A percentile compares a stretch with the other conserved stretches of the same genome.
Evolutionary conservation across 2,888 invertebrate species (phyloP).

Genomic region (Lochmaea crataegi): DNA sequence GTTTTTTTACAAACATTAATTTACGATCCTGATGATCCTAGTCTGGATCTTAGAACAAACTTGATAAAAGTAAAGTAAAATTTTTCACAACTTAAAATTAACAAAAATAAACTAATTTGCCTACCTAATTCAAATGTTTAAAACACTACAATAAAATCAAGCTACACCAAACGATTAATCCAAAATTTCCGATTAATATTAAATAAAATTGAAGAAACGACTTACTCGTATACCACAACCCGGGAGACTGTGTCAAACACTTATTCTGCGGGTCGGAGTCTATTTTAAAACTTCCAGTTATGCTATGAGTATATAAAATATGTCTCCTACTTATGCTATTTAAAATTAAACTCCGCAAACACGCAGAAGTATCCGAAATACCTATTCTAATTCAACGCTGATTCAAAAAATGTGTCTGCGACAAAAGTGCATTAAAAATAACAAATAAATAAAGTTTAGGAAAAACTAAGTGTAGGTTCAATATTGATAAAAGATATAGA

Average conservation of each 20-base stretch:
- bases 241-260: slow-evolving; percentile 49
- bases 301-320: slow-evolving; percentile 48
- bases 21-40: no score
- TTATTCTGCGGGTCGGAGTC: slow-evolving; percentile 41
- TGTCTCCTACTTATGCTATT: slow-evolving; percentile 49
- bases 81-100: no score
- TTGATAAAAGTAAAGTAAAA: no score
- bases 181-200: not conserved
- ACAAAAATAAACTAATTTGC: no score
- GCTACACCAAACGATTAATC: not conserved
- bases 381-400: not conserved
- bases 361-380: not conserved
- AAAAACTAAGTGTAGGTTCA: no score
- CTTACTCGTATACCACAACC: slow-evolving; percentile 44
- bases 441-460: no score
- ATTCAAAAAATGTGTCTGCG: not conserved
- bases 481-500: no score
- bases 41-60: no score
- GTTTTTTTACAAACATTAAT: no score
- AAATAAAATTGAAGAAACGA: slow-evolving; percentile 13
- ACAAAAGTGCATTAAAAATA: not conserved
- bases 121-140: no score
- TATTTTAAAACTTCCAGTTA: slow-evolving; percentile 44
- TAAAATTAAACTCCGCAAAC: slow-evolving; percentile 46
- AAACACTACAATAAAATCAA: no score